Conservation (phyloP, 2,113 vertebrate species). For the Microtus montanus region DNA sequence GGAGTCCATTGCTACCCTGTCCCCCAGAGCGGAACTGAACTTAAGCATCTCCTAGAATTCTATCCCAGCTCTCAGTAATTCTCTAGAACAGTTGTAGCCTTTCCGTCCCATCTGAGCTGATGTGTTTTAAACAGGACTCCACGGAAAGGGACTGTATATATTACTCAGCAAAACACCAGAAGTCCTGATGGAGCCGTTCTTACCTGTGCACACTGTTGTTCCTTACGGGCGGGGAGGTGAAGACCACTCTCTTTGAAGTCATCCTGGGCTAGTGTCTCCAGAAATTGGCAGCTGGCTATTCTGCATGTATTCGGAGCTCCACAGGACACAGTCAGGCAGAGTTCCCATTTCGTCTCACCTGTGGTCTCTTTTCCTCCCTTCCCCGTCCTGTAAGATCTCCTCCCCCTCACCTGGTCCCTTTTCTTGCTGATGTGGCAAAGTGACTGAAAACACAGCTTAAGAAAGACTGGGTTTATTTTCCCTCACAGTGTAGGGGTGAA, state of each 20-base stretch:
- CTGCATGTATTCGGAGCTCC: neutral
- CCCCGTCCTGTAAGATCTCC: neutral
- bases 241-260: conserved; percentile 33
- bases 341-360: neutral
- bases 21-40: neutral
- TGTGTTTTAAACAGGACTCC: neutral
- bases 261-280: conserved; percentile 3
- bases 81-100: neutral
- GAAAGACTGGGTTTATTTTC: too few species aligned
- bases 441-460: neutral
- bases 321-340: neutral
- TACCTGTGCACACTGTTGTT: neutral
- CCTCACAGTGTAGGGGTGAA: neutral
- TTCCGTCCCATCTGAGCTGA: neutral
- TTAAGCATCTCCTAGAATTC: neutral
- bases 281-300: neutral
- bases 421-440: neutral
- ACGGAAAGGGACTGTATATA: conserved; percentile 3
- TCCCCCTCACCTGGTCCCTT: neutral
- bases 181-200: neutral
- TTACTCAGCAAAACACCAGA: neutral
- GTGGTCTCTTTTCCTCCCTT: neutral
- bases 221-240: neutral
- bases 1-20: neutral
- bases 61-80: neutral